Conservation (phyloP, 2,888 invertebrate genomes). For the Diarsia dahlii region DNA sequence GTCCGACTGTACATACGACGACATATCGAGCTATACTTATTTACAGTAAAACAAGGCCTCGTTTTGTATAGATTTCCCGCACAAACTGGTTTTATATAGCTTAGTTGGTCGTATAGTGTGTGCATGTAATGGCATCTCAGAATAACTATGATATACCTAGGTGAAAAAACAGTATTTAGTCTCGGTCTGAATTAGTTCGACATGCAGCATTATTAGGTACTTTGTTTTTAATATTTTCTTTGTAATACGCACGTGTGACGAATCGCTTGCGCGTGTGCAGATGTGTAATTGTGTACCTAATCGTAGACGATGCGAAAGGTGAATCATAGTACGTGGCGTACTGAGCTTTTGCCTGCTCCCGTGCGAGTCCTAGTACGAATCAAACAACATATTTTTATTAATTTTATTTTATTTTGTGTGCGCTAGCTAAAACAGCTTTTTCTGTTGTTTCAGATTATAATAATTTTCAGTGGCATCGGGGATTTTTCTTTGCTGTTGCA, state of each 20-base stretch:
- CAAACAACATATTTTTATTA: not conserved
- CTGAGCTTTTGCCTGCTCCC: not conserved
- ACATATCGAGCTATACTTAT: too few relatives aligned
- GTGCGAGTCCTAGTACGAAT: not conserved
- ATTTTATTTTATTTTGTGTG: not conserved
- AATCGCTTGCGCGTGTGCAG: not conserved
- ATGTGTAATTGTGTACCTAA: too few relatives aligned
- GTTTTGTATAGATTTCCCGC: too few relatives aligned
- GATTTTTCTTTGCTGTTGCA: not conserved
- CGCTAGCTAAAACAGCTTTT: not conserved
- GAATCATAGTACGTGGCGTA: not conserved
- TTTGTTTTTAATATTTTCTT: not conserved
- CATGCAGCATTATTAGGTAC: not conserved
- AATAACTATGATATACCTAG: not conserved
- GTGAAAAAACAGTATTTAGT: not conserved
- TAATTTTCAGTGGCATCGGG: not conserved
- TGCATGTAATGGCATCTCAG: not conserved
- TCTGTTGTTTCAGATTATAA: not conserved
- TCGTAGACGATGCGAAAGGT: not conserved
- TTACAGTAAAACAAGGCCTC: too few relatives aligned
- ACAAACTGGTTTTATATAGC: too few relatives aligned
- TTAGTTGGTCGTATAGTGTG: too few relatives aligned
- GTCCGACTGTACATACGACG: too few relatives aligned
- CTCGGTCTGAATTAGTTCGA: slow-evolving; percentile 15
- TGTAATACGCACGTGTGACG: not conserved